phyloP scores from a whole-genome alignment of 2,888 invertebrate genomes.

The Acanthosepion esculentum region DNA sequence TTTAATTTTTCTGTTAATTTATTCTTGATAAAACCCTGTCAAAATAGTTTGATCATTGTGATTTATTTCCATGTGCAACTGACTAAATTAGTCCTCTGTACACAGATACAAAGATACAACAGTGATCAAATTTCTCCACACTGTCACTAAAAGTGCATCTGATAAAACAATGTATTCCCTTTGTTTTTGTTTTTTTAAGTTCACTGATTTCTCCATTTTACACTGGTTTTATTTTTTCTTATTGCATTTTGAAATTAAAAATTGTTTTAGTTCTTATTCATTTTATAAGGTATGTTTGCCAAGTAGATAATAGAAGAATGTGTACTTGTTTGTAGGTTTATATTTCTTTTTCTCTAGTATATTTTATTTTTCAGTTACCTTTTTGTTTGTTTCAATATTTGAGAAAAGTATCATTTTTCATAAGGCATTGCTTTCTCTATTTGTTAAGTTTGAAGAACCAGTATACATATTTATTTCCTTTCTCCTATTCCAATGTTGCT shows the following conservation, averaged over 20 bases:
- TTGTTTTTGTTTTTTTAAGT: not conserved
- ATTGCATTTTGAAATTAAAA: not conserved
- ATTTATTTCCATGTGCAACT: not conserved
- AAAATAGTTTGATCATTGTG: too few species aligned
- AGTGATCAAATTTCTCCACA: too few species aligned
- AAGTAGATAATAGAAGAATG: not conserved
- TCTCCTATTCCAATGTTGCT: not conserved
- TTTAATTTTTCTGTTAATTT: too few species aligned
- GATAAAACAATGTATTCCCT: not conserved
- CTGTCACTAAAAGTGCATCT: not conserved
- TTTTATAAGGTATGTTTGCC: not conserved
- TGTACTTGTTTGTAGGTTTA: not conserved
- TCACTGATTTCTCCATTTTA: too few species aligned
- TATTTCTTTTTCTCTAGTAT: too few species aligned
- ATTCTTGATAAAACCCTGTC: too few species aligned
- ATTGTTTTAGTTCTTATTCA: not conserved
- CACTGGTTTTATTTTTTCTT: not conserved
- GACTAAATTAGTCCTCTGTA: not conserved
- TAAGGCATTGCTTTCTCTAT: not conserved
- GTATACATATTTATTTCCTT: not conserved
- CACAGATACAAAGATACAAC: too few species aligned
- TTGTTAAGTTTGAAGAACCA: not conserved
- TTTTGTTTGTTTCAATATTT: not conserved
- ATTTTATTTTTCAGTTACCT: not conserved
- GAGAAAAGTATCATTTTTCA: not conserved